A percentile compares a stretch with the other conserved stretches of the same genome.
Conservation (phyloP, 2,113 vertebrate species). For the Anhinga anhinga region DNA sequence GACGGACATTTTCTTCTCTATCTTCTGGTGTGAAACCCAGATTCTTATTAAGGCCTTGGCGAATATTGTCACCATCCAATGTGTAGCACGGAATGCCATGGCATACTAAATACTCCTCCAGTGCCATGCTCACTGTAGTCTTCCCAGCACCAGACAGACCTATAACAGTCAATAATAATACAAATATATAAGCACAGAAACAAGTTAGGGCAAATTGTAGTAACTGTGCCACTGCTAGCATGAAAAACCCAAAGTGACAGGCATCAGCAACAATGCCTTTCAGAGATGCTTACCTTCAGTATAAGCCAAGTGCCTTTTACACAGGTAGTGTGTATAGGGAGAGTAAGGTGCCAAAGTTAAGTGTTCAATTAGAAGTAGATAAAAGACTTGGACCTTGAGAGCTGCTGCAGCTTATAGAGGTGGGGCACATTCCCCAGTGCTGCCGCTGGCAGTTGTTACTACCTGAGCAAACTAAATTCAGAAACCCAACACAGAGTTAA, state of each 20-base stretch:
- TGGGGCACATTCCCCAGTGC: background rate
- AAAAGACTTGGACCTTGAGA: background rate
- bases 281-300: background rate
- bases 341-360: background rate
- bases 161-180: slow-evolving; percentile 41
- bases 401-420: background rate
- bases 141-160: slow-evolving; percentile 95
- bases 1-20: slow-evolving; percentile 94
- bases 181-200: background rate
- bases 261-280: background rate
- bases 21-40: slow-evolving; percentile 95
- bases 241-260: background rate
- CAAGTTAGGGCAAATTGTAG: background rate
- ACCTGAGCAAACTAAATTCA: background rate
- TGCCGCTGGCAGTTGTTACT: background rate
- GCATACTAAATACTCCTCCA: slow-evolving; percentile 96
- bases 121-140: slow-evolving; percentile 97
- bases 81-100: slow-evolving; percentile 98
- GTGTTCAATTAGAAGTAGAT: background rate
- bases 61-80: slow-evolving; percentile 96
- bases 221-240: background rate
- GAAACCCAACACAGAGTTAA: background rate
- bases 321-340: background rate
- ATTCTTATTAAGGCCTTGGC: slow-evolving; percentile 96
- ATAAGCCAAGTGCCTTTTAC: background rate